These are phyloP conservation scores for Pseudorhombus dupliciocellatus DNA, from an alignment of 2,113 vertebrate species.

Conservation along the genomic window DNA sequence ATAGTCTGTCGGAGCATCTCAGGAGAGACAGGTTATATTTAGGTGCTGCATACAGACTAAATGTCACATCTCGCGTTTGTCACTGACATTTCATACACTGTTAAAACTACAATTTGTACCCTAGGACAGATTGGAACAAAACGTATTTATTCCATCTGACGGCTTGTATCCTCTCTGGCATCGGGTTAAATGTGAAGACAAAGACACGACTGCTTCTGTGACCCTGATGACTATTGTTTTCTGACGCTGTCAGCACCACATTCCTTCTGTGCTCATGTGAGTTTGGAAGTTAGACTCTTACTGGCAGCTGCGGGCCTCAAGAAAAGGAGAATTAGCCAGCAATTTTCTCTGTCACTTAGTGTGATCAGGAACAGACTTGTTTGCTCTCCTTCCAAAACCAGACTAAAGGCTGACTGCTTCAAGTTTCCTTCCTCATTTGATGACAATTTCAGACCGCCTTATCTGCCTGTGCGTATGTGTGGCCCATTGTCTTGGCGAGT, in stretches of 20 bases:
- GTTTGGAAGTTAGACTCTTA: conserved; percentile 55
- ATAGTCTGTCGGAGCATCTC: conserved; percentile 49
- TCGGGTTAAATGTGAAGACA: conserved; percentile 53
- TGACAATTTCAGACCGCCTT: conserved; percentile 75
- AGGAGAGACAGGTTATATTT: conserved; percentile 42
- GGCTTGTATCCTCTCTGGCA: conserved; percentile 38
- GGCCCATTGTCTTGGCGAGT: conserved; percentile 74
- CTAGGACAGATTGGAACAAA: conserved; percentile 45
- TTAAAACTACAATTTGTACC: conserved; percentile 20
- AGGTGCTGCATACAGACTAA: conserved; percentile 35
- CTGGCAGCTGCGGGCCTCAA: conserved; percentile 55
- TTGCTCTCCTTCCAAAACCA: conserved; percentile 39
- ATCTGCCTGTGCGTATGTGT: conserved; percentile 66
- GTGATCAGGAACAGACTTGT: conserved; percentile 63
- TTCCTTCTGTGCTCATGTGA: conserved; percentile 46
- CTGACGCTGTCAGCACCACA: conserved; percentile 57
- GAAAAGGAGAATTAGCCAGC: conserved; percentile 61
- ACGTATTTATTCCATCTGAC: conserved; percentile 46
- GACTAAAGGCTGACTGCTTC: conserved; percentile 35
- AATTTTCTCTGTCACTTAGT: conserved; percentile 72
- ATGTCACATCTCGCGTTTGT: conserved; percentile 34
- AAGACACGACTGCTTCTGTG: conserved; percentile 46
- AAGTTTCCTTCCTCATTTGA: conserved; percentile 58
- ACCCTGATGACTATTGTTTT: conserved; percentile 51
- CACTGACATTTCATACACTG: conserved; percentile 20